Conservation (phyloP, 2,888 invertebrate genomes). For the Oligia latruncula region DNA sequence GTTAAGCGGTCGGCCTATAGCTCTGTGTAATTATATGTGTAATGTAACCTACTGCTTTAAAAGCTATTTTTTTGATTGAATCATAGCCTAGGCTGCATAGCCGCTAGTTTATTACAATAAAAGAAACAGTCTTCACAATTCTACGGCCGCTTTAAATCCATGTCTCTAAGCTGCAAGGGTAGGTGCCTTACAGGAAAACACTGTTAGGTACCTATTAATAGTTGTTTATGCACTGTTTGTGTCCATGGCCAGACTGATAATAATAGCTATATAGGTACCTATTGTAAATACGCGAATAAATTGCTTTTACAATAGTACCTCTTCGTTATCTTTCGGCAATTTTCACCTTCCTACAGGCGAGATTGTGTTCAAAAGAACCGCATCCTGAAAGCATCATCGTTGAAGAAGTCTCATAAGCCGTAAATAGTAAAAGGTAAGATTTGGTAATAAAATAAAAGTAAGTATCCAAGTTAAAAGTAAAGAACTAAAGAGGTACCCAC, state of each 20-base stretch:
- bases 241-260: not conserved
- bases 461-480: not conserved
- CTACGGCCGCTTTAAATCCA: conserved; percentile 1
- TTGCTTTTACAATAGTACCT: not conserved
- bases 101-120: not conserved
- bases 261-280: not conserved
- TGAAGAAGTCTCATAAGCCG: not conserved
- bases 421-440: not conserved
- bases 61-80: not conserved
- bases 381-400: not conserved
- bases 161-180: not conserved
- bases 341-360: not conserved
- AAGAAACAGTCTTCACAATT: not conserved
- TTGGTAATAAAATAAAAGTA: not conserved
- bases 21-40: not conserved
- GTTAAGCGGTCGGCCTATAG: too few relatives aligned
- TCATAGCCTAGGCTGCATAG: not conserved
- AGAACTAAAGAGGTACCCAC: not conserved
- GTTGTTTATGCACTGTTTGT: not conserved
- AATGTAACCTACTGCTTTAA: not conserved
- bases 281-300: not conserved
- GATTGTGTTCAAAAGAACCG: not conserved
- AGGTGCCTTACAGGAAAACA: conserved; percentile 8
- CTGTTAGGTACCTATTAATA: too few relatives aligned
- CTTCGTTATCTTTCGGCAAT: not conserved